Conservation (phyloP, 2,888 invertebrate genomes). For the Salticus scenicus region DNA sequence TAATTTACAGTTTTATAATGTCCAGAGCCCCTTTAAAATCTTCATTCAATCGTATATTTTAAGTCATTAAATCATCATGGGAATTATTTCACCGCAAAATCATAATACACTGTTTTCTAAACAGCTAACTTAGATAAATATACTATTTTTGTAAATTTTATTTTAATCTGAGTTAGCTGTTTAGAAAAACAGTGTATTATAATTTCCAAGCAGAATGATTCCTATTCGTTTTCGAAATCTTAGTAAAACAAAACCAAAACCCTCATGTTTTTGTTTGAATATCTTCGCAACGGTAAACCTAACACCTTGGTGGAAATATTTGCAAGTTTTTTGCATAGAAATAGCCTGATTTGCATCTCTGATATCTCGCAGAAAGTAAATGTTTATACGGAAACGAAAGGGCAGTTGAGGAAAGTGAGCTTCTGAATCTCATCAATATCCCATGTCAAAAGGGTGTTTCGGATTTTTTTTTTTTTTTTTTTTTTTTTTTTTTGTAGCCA, state of each 20-base stretch:
- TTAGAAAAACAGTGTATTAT: no score
- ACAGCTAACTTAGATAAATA: no score
- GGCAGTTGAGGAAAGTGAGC: neutral
- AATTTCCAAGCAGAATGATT: neutral
- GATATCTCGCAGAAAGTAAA: constrained; percentile 22
- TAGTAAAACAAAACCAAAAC: neutral
- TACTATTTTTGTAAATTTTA: no score
- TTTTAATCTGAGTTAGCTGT: no score
- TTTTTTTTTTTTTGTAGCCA: neutral
- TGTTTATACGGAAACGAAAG: constrained; percentile 40
- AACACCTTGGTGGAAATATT: constrained; percentile 49
- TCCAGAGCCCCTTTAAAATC: no score
- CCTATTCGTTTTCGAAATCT: neutral
- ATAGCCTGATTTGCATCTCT: constrained; percentile 34
- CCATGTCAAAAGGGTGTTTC: constrained; percentile 35
- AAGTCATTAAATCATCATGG: no score
- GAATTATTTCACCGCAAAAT: no score
- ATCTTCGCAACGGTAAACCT: constrained; percentile 29
- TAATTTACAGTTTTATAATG: no score
- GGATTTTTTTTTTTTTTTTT: neutral
- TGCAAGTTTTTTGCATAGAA: constrained; percentile 58
- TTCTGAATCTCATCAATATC: constrained; percentile 44
- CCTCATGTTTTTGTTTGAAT: neutral
- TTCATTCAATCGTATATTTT: no score
- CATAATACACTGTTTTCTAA: no score